Evolutionary conservation across 37 sponge, comb jelly and placozoan species (phyloP).

Genomic region (Mnemiopsis leidyi): DNA sequence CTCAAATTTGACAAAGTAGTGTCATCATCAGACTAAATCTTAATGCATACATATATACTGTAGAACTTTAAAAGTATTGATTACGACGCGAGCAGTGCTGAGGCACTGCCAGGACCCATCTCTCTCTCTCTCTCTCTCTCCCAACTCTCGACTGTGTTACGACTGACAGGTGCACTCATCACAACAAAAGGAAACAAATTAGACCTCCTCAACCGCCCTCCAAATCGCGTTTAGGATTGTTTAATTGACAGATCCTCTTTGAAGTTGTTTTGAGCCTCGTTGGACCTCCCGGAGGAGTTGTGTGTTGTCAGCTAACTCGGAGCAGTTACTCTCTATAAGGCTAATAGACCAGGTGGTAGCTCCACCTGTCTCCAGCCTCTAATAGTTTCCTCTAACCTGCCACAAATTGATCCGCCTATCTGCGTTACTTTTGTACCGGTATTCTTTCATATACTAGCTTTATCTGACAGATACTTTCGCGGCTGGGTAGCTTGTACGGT

Average conservation of each 20-base stretch:
- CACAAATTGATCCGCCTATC: neutral
- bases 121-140: too few species aligned
- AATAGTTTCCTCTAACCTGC: neutral
- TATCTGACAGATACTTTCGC: neutral
- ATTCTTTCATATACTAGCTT: neutral
- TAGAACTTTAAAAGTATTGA: neutral
- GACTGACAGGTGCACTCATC: neutral
- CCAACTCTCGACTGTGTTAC: too few species aligned
- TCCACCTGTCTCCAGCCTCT: neutral
- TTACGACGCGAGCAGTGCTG: neutral
- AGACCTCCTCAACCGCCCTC: neutral
- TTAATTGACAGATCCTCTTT: neutral
- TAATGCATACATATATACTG: neutral
- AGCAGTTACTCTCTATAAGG: neutral
- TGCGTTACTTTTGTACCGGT: neutral
- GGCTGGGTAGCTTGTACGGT: too few species aligned
- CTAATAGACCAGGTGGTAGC: neutral
- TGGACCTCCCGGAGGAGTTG: neutral
- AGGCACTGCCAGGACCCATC: neutral
- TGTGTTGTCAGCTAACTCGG: neutral
- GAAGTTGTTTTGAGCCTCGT: neutral
- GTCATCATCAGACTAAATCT: neutral
- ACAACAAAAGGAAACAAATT: neutral
- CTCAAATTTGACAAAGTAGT: neutral
- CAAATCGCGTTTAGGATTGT: neutral